Percentiles rank a stretch among this genome's conserved stretches.
phyloP scores from a whole-genome alignment of 2,888 invertebrate species.

The Eupithecia dodoneata region DNA sequence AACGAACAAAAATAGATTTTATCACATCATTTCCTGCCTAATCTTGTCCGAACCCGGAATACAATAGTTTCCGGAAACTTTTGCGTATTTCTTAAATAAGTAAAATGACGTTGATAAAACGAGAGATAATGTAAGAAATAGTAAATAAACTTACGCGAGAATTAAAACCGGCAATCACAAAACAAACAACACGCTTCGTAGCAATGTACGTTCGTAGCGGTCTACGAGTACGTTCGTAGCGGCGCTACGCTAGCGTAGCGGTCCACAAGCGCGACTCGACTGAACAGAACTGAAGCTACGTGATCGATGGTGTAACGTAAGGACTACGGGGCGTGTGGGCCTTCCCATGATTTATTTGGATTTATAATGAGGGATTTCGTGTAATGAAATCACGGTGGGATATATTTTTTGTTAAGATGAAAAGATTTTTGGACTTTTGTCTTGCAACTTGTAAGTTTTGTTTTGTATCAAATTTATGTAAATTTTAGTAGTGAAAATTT shows the following conservation, averaged over 20 bases:
- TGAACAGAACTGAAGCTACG: slow-evolving; percentile 61
- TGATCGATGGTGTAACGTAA: slow-evolving; percentile 58
- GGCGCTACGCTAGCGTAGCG: slow-evolving; percentile 64
- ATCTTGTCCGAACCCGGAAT: not conserved
- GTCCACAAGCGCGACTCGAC: slow-evolving; percentile 68
- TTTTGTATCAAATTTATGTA: not conserved
- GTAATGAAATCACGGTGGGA: not conserved
- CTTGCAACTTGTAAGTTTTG: not conserved
- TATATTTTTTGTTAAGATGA: not conserved
- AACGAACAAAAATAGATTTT: not conserved
- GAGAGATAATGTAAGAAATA: not conserved
- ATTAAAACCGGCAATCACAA: slow-evolving; percentile 42
- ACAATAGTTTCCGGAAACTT: not conserved
- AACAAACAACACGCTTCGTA: slow-evolving; percentile 37
- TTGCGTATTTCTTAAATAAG: not conserved
- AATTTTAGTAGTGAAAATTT: too few species aligned
- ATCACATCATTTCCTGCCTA: not conserved
- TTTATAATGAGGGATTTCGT: slow-evolving; percentile 11
- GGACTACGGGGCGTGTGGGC: slow-evolving; percentile 39
- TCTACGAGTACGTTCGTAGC: slow-evolving; percentile 56
- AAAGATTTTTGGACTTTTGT: not conserved
- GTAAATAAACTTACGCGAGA: slow-evolving; percentile 23
- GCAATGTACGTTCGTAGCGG: slow-evolving; percentile 59
- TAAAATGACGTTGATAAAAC: not conserved
- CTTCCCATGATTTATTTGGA: slow-evolving; percentile 45